phyloP scores from a whole-genome alignment of 2,888 invertebrate genomes.

The Craniophora ligustri region DNA sequence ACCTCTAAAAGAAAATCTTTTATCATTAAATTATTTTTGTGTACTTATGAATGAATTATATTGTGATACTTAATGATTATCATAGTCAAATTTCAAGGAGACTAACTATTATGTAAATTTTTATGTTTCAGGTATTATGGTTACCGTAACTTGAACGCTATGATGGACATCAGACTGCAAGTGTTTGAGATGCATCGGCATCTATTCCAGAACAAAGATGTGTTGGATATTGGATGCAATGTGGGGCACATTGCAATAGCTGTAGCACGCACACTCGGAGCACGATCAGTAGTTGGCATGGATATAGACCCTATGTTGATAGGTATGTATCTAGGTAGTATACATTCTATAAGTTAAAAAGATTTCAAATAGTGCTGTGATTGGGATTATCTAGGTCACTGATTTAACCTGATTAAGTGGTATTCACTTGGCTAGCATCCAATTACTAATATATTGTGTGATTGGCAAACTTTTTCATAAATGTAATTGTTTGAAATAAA shows the following conservation, averaged over 20 bases:
- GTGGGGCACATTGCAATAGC: slow-evolving; percentile 98
- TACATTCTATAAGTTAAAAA: not conserved
- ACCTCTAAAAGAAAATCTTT: slow-evolving; percentile 38
- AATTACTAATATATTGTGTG: slow-evolving; percentile 11
- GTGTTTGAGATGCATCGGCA: slow-evolving; percentile 93
- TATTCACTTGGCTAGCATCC: slow-evolving; percentile 31
- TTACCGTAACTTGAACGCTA: slow-evolving; percentile 95
- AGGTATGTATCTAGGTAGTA: slow-evolving; percentile 72
- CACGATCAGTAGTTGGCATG: slow-evolving; percentile 96
- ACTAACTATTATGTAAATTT: slow-evolving; percentile 9
- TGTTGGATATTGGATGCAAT: slow-evolving; percentile 99
- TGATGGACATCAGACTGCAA: slow-evolving; percentile 94
- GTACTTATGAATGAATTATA: slow-evolving; percentile 29
- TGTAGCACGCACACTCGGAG: slow-evolving; percentile 95
- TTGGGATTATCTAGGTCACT: slow-evolving; percentile 8
- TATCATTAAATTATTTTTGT: slow-evolving; percentile 22
- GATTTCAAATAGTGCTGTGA: not conserved
- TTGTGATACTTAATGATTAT: slow-evolving; percentile 7
- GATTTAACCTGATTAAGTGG: slow-evolving; percentile 22
- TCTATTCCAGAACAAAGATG: slow-evolving; percentile 96
- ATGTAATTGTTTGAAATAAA: not conserved
- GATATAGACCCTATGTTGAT: slow-evolving; percentile 98
- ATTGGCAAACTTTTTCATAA: slow-evolving; percentile 1
- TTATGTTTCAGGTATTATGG: slow-evolving; percentile 94
- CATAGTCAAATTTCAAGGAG: slow-evolving; percentile 28